Percentiles rank a stretch among this genome's conserved stretches.
Conservation (phyloP, 2,113 vertebrate genomes). For the Pseudopodoces humilis region DNA sequence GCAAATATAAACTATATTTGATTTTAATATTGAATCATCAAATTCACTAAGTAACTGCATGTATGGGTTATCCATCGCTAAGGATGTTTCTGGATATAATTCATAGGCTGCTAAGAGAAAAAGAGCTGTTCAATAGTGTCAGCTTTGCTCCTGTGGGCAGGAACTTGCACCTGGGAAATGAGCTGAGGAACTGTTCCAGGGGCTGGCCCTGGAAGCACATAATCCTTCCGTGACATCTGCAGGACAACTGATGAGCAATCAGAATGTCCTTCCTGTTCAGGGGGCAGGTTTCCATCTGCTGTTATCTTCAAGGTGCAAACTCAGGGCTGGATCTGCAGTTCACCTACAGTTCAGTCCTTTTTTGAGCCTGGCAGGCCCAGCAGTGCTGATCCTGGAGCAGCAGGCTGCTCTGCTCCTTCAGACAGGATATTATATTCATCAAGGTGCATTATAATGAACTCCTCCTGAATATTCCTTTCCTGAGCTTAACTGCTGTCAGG, state of each 20-base stretch:
- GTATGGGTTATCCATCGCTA: background rate
- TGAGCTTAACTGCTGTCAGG: conserved; percentile 1
- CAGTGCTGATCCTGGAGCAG: background rate
- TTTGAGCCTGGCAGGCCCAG: background rate
- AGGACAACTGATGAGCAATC: background rate
- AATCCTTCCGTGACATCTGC: background rate
- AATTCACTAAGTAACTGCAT: background rate
- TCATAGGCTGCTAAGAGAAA: background rate
- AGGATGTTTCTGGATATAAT: background rate
- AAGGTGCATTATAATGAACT: conserved; percentile 9
- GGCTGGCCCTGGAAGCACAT: background rate
- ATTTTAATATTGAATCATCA: background rate
- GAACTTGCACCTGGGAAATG: background rate
- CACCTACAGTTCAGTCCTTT: background rate
- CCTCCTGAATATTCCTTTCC: background rate
- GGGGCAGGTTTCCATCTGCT: conserved; percentile 1
- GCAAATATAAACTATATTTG: background rate
- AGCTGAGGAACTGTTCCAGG: background rate
- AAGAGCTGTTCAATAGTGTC: background rate
- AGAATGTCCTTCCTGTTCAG: background rate
- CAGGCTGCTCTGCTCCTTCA: conserved; percentile 37
- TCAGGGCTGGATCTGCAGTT: background rate
- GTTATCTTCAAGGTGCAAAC: conserved; percentile 14
- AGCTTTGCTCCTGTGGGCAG: background rate
- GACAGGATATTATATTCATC: background rate